Evolutionary conservation across 2,113 vertebrate genomes (phyloP).

Genomic region (Protomyctophum bolini): DNA sequence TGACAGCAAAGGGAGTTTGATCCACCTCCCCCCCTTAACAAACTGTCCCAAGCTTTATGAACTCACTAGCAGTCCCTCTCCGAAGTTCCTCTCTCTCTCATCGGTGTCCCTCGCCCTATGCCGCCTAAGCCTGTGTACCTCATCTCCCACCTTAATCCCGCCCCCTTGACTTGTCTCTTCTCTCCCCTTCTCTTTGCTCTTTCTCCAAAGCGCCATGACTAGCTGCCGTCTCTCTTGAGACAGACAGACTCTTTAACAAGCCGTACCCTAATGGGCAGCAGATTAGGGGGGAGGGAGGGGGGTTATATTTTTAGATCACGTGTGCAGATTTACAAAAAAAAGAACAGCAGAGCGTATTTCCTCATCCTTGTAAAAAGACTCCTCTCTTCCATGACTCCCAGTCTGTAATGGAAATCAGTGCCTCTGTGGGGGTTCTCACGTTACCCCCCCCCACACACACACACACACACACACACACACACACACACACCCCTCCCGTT

Average conservation of each 20-base stretch:
- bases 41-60: constrained; percentile 41
- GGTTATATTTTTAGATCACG: constrained; percentile 72
- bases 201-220: too few relatives aligned
- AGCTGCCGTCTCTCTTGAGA: constrained; percentile 30
- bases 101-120: not conserved
- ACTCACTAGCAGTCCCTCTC: constrained; percentile 43
- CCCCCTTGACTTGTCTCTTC: too few relatives aligned
- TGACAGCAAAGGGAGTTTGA: constrained; percentile 52
- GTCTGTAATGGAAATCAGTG: constrained; percentile 63
- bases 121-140: too few relatives aligned
- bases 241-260: constrained; percentile 75
- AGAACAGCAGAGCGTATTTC: constrained; percentile 65
- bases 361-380: constrained; percentile 62
- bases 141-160: too few relatives aligned
- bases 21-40: constrained; percentile 23
- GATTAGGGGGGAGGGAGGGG: constrained; percentile 44
- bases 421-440: constrained; percentile 67
- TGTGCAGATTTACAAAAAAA: not conserved
- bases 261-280: constrained; percentile 72
- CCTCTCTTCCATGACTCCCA: constrained; percentile 45
- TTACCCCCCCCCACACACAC: constrained; percentile 51
- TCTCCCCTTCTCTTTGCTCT: too few relatives aligned
- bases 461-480: too few relatives aligned
- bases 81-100: constrained; percentile 31
- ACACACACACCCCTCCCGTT: too few relatives aligned